phyloP scores from a whole-genome alignment of 2,797 vertebrate genomes.

The Chrosomus eos region DNA sequence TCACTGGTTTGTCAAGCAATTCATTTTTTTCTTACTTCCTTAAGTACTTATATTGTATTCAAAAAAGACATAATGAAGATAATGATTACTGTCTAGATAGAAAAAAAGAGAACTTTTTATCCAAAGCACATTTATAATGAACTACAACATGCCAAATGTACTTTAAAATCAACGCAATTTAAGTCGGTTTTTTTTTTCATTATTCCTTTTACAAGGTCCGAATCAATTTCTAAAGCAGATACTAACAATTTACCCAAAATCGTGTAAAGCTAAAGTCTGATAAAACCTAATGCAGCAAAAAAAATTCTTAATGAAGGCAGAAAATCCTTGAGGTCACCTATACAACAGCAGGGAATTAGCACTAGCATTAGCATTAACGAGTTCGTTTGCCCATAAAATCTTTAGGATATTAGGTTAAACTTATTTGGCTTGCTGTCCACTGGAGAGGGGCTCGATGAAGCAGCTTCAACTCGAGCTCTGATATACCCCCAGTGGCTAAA shows the following conservation, averaged over 20 bases:
- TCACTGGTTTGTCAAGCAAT: slow-evolving; percentile 30
- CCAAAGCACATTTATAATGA: not conserved
- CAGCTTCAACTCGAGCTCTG: too few relatives aligned
- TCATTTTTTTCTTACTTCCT: not conserved
- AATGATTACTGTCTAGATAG: not conserved
- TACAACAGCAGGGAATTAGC: not conserved
- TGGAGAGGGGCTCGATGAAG: too few relatives aligned
- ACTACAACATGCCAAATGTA: not conserved
- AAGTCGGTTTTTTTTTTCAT: not conserved
- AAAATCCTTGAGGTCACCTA: not conserved
- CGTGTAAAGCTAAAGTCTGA: not conserved
- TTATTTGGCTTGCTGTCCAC: too few relatives aligned
- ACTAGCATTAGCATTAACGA: not conserved
- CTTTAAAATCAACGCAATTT: not conserved
- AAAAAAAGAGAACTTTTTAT: not conserved
- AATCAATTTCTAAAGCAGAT: not conserved
- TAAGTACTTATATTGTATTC: slow-evolving; percentile 5
- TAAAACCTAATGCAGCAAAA: not conserved
- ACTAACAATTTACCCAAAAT: not conserved
- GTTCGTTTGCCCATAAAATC: too few relatives aligned
- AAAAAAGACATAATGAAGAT: not conserved
- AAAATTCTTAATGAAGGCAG: not conserved
- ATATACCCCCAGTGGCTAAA: too few relatives aligned
- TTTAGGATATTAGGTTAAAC: too few relatives aligned
- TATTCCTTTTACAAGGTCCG: not conserved